These are phyloP conservation scores for Lophotis ruficrista DNA, from an alignment of 2,113 vertebrate genomes.

Conservation along the genomic window DNA sequence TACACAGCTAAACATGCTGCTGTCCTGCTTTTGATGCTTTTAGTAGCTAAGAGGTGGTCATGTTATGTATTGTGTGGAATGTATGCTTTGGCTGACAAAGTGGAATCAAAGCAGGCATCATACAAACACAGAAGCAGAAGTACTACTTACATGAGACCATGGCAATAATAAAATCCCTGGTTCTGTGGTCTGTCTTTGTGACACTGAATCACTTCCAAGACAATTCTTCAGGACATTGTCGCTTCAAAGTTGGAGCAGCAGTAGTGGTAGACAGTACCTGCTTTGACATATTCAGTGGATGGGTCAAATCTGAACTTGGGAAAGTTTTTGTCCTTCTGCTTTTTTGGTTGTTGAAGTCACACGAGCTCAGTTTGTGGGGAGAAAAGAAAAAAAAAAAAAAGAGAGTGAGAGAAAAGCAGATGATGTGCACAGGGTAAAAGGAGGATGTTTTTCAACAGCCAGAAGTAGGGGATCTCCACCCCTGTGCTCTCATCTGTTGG, in stretches of 20 bases:
- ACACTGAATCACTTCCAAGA: background rate
- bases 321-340: background rate
- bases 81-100: background rate
- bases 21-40: background rate
- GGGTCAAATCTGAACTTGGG: background rate
- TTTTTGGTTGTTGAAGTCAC: background rate
- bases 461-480: background rate
- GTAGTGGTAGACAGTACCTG: background rate
- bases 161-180: background rate
- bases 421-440: accelerated
- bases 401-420: background rate
- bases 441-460: background rate
- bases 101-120: background rate
- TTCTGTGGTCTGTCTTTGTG: background rate
- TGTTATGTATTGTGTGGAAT: background rate
- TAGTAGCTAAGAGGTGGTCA: background rate
- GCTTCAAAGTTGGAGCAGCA: background rate
- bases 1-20: background rate
- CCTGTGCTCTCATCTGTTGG: background rate
- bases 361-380: background rate
- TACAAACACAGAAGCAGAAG: background rate
- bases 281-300: background rate
- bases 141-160: background rate
- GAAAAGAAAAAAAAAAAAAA: background rate
- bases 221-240: background rate